Percentiles rank a stretch among this genome's conserved stretches.
Evolutionary conservation across 1,140 invertebrate species (phyloP).

Genomic region (Lethocerus indicus): DNA sequence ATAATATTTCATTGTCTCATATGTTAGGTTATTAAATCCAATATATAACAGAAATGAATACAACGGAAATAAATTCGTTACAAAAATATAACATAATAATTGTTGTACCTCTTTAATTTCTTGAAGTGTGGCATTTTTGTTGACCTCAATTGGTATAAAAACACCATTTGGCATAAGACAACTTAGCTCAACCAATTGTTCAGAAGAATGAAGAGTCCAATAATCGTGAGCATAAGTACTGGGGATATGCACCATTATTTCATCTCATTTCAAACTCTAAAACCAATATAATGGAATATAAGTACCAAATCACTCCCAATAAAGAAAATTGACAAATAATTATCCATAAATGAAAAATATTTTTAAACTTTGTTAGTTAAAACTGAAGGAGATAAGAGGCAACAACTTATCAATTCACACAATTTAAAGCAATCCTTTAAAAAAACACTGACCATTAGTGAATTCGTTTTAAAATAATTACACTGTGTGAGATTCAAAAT

Average conservation of each 20-base stretch:
- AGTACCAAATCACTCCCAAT: not conserved
- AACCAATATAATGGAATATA: not conserved
- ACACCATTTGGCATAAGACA: slow-evolving; percentile 76
- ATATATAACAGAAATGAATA: slow-evolving; percentile 1
- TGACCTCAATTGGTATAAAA: slow-evolving; percentile 47
- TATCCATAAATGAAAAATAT: too few relatives aligned
- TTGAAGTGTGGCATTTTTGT: slow-evolving; percentile 50
- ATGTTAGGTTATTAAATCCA: not conserved
- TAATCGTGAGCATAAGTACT: slow-evolving; percentile 41
- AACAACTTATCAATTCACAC: not conserved
- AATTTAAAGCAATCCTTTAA: not conserved
- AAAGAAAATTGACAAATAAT: not conserved
- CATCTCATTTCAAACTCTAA: slow-evolving; percentile 6
- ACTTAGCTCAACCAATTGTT: slow-evolving; percentile 39
- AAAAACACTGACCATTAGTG: not conserved
- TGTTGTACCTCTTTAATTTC: slow-evolving; percentile 67
- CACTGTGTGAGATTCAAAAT: not conserved
- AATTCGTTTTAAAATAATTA: not conserved
- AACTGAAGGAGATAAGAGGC: not conserved
- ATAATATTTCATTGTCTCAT: not conserved
- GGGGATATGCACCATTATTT: slow-evolving; percentile 44
- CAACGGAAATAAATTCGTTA: slow-evolving; percentile 3
- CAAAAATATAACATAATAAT: not conserved
- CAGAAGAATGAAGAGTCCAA: slow-evolving; percentile 33
- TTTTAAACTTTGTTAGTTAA: too few relatives aligned